Evolutionary conservation across 1,140 invertebrate species (phyloP).

Genomic region (Meloidogyne chitwoodi): DNA sequence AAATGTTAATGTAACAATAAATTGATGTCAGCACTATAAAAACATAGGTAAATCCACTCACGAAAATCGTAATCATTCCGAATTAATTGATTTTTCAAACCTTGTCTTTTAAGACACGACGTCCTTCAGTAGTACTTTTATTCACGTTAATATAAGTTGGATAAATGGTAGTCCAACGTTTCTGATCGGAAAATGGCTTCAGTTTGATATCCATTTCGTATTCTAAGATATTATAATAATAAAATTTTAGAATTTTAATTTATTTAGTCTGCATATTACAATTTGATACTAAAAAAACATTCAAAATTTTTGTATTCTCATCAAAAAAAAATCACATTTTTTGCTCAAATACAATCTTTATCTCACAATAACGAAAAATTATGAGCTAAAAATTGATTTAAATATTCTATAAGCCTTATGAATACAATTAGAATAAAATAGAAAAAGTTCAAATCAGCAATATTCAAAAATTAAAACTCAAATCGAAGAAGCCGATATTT

Average conservation of each 20-base stretch:
- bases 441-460: neutral
- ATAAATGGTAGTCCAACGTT: conserved; percentile 88
- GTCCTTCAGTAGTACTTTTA: conserved; percentile 79
- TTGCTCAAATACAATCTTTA: no score
- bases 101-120: conserved; percentile 76
- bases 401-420: neutral
- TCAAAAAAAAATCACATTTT: no score
- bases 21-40: no score
- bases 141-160: conserved; percentile 91
- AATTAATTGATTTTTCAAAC: conserved; percentile 55
- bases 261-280: no score
- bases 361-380: neutral
- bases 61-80: no score
- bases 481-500: neutral
- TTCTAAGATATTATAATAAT: no score
- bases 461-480: neutral
- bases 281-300: no score
- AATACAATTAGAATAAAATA: neutral
- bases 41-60: no score
- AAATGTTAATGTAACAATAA: no score
- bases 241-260: no score
- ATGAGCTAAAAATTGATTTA: neutral
- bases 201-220: conserved; percentile 10
- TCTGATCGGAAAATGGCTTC: conserved; percentile 45
- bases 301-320: no score